These are phyloP conservation scores for Cydia amplana DNA, from an alignment of 1,140 invertebrate genomes.

Conservation along the genomic window DNA sequence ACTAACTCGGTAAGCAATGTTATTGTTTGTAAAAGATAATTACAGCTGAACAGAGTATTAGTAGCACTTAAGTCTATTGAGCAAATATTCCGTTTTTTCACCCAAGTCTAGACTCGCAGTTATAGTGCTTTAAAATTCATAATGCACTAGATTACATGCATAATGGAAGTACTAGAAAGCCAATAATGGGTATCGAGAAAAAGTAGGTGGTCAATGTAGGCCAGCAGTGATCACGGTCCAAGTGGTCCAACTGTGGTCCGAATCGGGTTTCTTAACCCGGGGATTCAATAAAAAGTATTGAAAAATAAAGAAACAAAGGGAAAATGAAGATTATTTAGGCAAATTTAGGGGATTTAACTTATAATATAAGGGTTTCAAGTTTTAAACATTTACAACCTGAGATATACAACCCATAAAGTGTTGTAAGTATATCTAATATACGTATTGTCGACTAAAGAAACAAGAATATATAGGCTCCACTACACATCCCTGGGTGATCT, in stretches of 20 bases:
- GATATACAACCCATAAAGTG: no score
- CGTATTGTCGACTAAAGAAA: no score
- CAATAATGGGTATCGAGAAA: constrained; percentile 15
- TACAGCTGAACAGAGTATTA: no score
- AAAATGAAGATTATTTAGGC: no score
- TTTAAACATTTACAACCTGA: no score
- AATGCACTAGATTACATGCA: constrained; percentile 4
- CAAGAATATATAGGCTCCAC: no score
- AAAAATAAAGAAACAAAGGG: not conserved
- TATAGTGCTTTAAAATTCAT: constrained; percentile 13
- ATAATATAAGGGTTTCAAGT: no score
- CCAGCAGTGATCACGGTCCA: not conserved
- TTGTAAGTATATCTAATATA: no score
- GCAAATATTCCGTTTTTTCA: not conserved
- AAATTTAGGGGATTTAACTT: no score
- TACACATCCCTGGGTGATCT: no score
- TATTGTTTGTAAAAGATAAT: no score
- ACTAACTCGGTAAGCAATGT: no score
- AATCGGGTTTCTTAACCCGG: not conserved
- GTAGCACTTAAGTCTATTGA: not conserved
- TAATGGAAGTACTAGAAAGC: constrained; percentile 11
- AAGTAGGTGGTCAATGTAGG: constrained; percentile 3
- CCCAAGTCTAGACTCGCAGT: not conserved
- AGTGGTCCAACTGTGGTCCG: not conserved
- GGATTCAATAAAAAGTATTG: not conserved